A percentile compares a stretch with the other conserved stretches of the same genome.
phyloP scores from a whole-genome alignment of 30 jellyfish, hydroid and myxozoan genomes.

The Aurelia coerulea region DNA sequence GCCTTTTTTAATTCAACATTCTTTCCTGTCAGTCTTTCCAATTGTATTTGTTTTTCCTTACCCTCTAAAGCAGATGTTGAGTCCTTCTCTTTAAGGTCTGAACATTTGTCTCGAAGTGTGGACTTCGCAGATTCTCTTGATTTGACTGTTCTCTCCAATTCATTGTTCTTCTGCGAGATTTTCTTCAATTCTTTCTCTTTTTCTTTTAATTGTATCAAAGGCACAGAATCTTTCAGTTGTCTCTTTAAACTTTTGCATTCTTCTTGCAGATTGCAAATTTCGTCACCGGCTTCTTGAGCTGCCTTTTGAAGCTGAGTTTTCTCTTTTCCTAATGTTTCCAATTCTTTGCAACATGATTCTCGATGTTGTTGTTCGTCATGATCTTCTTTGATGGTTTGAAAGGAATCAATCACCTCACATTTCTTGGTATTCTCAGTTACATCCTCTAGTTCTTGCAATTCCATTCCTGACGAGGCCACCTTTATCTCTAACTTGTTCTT shows the following conservation, averaged over 20 bases:
- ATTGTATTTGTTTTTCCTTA: neutral
- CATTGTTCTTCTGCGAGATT: neutral
- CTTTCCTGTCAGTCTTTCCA: neutral
- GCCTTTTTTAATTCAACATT: neutral
- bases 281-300: neutral
- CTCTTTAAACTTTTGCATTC: neutral
- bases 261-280: neutral
- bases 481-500: too few relatives aligned
- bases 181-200: neutral
- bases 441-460: too few relatives aligned
- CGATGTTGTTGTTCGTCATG: too few relatives aligned
- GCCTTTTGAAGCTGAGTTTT: too few relatives aligned
- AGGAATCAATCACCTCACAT: too few relatives aligned
- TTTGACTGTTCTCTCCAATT: neutral
- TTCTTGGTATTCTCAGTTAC: too few relatives aligned
- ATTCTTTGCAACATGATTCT: too few relatives aligned
- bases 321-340: too few relatives aligned
- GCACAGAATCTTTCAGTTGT: constrained; percentile 11
- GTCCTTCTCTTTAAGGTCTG: neutral
- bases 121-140: too few relatives aligned
- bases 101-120: too few relatives aligned
- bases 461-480: too few relatives aligned
- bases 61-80: neutral
- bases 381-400: too few relatives aligned
- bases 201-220: neutral